These are phyloP conservation scores for Umimayanthus kanabou DNA, from an alignment of 92 coral and sea anemone genomes.

Conservation along the genomic window DNA sequence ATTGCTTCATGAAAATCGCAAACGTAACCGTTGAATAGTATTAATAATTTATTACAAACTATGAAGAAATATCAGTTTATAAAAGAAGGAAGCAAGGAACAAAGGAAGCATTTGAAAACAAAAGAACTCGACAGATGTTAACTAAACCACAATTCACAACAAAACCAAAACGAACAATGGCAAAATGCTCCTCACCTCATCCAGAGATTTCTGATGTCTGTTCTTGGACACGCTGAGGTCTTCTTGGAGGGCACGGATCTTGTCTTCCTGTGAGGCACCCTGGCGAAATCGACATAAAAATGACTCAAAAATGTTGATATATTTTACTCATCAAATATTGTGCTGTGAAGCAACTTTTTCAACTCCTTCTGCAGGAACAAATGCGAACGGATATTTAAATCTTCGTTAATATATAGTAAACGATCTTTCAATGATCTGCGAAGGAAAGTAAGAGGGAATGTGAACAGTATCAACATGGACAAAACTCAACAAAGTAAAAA, in stretches of 20 bases:
- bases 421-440: too few species aligned
- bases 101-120: background rate
- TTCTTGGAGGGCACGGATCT: constrained; percentile 69
- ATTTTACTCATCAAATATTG: background rate
- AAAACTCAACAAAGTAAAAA: too few species aligned
- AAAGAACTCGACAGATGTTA: background rate
- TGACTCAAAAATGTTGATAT: background rate
- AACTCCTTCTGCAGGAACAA: too few species aligned
- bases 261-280: constrained; percentile 80
- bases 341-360: background rate
- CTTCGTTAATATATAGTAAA: too few species aligned
- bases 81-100: background rate
- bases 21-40: background rate
- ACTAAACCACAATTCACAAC: background rate
- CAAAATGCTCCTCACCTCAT: constrained; percentile 62
- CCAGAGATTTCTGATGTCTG: constrained; percentile 70
- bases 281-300: constrained; percentile 23
- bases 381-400: too few species aligned
- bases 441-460: too few species aligned
- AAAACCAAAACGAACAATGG: background rate
- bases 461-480: too few species aligned
- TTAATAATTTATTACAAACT: background rate
- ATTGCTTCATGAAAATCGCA: background rate
- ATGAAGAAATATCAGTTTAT: background rate
- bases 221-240: constrained; percentile 75